Evolutionary conservation across 2,888 invertebrate species (phyloP), one percentile per base, ranked within the genome.

Genomic region (Pteria penguin): DNA sequence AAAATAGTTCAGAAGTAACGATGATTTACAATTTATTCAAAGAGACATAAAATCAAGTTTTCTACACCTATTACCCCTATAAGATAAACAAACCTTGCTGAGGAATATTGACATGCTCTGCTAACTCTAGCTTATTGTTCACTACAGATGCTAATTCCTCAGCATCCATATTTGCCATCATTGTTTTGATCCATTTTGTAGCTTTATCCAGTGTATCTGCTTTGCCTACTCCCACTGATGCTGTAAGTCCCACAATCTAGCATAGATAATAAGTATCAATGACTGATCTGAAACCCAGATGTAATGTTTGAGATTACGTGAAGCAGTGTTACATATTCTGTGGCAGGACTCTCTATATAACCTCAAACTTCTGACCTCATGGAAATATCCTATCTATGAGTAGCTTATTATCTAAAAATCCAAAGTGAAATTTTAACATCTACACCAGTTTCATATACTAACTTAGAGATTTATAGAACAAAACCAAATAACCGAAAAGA

Each of bases 231-330:
- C 92, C 92, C 2, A 92, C 86, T 2, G 92, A 92, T 1, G 92
- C 92, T 5, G 92, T 93, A 63, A 92, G 73, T 5, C 92, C 92
- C 29, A 93, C 84, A 74, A 93, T 89, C 89, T 93, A n/a, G n/a
- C n/a, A n/a, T n/a, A n/a, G n/a, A n/a, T n/a, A n/a, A n/a, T n/a
- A n/a, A n/a, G n/a, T n/a, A n/a, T n/a, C n/a, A n/a, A n/a, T n/a
- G n/a, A n/a, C n/a, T n/a, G n/a, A n/a, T n/a, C n/a, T n/a, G n/a
- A n/a, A n/a, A n/a, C n/a, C n/a, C n/a, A n/a, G n/a, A n/a, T n/a
- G n/a, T n/a, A n/a, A n/a, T n/a, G n/a, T n/a, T n/a, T n/a, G n/a
- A n/a, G n/a, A n/a, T n/a, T n/a, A n/a, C n/a, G n/a, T n/a, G n/a
- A n/a, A n/a, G n/a, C n/a, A n/a, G n/a, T n/a, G n/a, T n/a, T n/a